Conservation (phyloP, 2,797 vertebrate species). For the Thalassophryne amazonica region DNA sequence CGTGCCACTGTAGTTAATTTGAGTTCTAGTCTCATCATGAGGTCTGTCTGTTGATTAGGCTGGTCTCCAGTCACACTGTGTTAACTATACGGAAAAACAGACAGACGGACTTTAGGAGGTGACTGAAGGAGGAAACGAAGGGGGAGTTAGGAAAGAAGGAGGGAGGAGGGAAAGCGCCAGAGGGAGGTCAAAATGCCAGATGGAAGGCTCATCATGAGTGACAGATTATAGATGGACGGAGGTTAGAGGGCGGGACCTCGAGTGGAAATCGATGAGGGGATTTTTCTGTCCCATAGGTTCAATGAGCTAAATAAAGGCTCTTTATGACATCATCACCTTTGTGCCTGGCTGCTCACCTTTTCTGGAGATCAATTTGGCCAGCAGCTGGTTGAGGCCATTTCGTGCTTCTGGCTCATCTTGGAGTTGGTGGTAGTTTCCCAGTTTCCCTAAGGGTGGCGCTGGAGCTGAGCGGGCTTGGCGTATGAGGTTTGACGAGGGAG, state of each 20-base stretch:
- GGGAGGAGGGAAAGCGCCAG: slow-evolving; percentile 14
- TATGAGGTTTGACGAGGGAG: slow-evolving; percentile 24
- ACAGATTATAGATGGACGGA: slow-evolving; percentile 25
- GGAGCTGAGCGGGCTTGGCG: slow-evolving; percentile 57
- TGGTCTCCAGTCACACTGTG: slow-evolving; percentile 24
- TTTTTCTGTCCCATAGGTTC: background rate
- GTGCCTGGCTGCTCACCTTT: slow-evolving; percentile 55
- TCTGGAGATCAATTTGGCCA: slow-evolving; percentile 68
- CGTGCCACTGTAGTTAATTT: no score
- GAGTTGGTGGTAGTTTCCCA: slow-evolving; percentile 35
- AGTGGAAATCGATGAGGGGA: background rate
- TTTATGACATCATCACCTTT: background rate
- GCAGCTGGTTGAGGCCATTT: slow-evolving; percentile 64
- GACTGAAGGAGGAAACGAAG: background rate
- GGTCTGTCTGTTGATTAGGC: slow-evolving; percentile 32
- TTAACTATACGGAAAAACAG: background rate
- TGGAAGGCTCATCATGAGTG: slow-evolving; percentile 48
- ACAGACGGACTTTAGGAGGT: no score
- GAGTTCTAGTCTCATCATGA: slow-evolving; percentile 25
- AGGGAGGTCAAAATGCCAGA: slow-evolving; percentile 58
- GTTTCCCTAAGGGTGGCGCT: slow-evolving; percentile 27
- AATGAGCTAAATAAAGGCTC: no score
- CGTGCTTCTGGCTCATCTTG: slow-evolving; percentile 34
- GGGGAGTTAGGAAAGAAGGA: background rate
- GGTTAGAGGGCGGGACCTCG: background rate